Percentiles rank a stretch among this genome's conserved stretches.
These are phyloP conservation scores for Catocala fraxini DNA, from an alignment of 2,888 invertebrate genomes.

Conservation along the genomic window DNA sequence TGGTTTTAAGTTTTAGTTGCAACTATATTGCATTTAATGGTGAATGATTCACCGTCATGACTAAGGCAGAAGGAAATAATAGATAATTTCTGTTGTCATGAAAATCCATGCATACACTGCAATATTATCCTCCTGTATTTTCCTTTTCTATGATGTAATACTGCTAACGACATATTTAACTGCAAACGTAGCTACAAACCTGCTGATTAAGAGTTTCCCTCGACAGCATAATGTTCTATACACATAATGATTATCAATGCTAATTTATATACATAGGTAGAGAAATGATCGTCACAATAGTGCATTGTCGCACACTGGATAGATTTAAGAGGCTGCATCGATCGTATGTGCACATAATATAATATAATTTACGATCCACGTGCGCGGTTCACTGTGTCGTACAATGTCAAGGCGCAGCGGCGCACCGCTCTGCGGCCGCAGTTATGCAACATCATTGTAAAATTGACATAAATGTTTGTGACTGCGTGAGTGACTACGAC, in stretches of 20 bases:
- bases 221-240: not conserved
- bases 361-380: constrained; percentile 81
- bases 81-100: not conserved
- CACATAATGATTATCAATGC: not conserved
- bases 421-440: constrained; percentile 59
- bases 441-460: constrained; percentile 81
- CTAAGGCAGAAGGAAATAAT: not conserved
- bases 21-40: not conserved
- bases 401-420: constrained; percentile 83
- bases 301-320: constrained; percentile 24
- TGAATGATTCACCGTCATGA: constrained; percentile 10
- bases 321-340: constrained; percentile 37
- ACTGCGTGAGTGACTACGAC: constrained; percentile 55
- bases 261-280: not conserved
- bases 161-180: too few relatives aligned
- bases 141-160: constrained; percentile 2
- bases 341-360: constrained; percentile 55
- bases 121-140: not conserved
- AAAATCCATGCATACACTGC: not conserved
- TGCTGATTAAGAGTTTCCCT: not conserved
- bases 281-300: constrained; percentile 5
- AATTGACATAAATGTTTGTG: constrained; percentile 80
- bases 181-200: too few relatives aligned
- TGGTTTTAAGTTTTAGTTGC: not conserved
- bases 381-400: constrained; percentile 78